A percentile compares a stretch with the other conserved stretches of the same genome.
phyloP scores from a whole-genome alignment of 2,888 invertebrate genomes.

The Tuberolachnus salignus region DNA sequence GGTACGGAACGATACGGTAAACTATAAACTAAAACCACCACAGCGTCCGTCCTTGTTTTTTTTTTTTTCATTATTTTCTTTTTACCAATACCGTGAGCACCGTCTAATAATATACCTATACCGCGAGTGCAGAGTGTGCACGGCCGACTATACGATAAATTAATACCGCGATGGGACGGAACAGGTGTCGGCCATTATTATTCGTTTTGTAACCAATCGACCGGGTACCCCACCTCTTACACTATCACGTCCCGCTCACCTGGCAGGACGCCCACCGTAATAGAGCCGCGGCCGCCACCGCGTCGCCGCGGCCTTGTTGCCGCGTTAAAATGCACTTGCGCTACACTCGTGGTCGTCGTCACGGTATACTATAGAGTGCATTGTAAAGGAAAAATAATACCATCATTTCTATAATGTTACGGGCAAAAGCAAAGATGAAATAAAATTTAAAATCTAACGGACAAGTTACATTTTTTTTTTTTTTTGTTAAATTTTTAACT shows the following conservation, averaged over 20 bases:
- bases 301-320: slow-evolving; percentile 10
- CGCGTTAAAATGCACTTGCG: neutral
- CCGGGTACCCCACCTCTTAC: slow-evolving; percentile 9
- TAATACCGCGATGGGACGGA: slow-evolving; percentile 20
- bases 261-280: slow-evolving; percentile 43
- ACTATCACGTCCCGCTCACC: slow-evolving; percentile 16
- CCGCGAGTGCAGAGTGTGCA: neutral
- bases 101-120: too few species aligned
- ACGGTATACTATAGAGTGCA: too few species aligned
- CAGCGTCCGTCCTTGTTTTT: too few species aligned
- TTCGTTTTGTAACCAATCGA: slow-evolving; percentile 53
- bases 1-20: too few species aligned
- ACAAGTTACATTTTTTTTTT: too few species aligned
- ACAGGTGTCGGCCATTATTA: slow-evolving; percentile 55
- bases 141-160: neutral
- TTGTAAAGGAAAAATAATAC: neutral
- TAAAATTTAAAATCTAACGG: too few species aligned
- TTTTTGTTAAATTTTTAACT: too few species aligned
- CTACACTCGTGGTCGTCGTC: neutral
- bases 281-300: neutral
- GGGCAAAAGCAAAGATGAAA: too few species aligned
- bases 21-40: too few species aligned
- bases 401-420: too few species aligned
- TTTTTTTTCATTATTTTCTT: too few species aligned
- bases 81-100: too few species aligned